phyloP scores from a whole-genome alignment of 2,797 vertebrate genomes.

The Enteromius trimaculatus region DNA sequence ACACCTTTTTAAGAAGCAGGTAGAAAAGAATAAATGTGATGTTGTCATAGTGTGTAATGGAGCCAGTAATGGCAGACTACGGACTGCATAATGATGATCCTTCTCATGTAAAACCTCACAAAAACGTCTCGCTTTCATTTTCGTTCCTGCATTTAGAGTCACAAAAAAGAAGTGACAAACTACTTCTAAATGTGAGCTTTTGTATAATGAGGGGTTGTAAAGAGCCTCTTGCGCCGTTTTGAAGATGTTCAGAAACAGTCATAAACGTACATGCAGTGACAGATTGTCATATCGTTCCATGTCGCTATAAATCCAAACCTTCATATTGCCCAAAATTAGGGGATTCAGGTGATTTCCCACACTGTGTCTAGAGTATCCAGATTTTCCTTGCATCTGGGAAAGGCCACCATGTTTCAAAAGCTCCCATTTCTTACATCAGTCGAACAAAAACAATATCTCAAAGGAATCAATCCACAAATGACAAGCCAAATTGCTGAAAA shows the following conservation, averaged over 20 bases:
- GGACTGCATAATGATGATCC: conserved; percentile 76
- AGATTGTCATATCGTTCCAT: neutral
- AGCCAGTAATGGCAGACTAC: conserved; percentile 80
- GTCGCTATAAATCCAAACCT: conserved; percentile 1
- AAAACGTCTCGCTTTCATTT: conserved; percentile 25
- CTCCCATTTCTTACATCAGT: conserved; percentile 44
- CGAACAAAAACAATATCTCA: conserved; percentile 39
- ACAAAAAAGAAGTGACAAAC: neutral
- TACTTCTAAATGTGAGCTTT: neutral
- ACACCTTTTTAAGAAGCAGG: conserved; percentile 79
- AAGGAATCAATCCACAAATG: conserved; percentile 32
- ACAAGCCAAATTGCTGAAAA: conserved; percentile 34
- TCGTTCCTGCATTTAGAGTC: conserved; percentile 23
- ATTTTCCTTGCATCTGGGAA: conserved; percentile 17
- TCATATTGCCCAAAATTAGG: neutral
- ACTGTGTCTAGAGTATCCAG: conserved; percentile 4
- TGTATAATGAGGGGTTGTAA: conserved; percentile 8
- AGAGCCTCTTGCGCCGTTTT: neutral
- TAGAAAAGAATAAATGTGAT: conserved; percentile 80
- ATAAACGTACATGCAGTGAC: neutral
- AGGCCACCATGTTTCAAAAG: conserved; percentile 36
- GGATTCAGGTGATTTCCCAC: conserved; percentile 26
- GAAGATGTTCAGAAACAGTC: conserved; percentile 25
- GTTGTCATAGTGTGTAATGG: conserved; percentile 84
- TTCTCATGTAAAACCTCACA: conserved; percentile 53